Base-by-base conservation (phyloP, 2,888 invertebrate genomes). In the Tipula helvola region DNA sequence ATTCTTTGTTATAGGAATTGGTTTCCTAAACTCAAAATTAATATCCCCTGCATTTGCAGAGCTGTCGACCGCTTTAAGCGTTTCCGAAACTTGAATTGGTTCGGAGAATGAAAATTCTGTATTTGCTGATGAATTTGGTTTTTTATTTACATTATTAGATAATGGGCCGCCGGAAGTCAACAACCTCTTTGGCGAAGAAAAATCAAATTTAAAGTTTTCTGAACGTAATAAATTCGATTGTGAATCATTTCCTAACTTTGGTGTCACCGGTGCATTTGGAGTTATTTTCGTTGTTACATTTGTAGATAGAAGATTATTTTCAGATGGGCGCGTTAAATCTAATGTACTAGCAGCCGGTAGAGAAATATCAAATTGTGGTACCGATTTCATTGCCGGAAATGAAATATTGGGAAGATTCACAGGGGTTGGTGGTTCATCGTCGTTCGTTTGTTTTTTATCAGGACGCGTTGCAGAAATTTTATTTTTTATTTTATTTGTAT, bases 21-120 rank as follows among this genome's bases (percentile, higher is more conserved):
- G 94, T 87, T 92, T 92, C 88, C 93, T 93, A 88, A 94, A 94
- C 88, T 92, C 93, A 87, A 93, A 94, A 88, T 92, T 92, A 28
- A 71, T 28, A 88, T 93, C 93, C 18, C 92, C 91, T 3, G 93
- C 91, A 87, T 91, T 90, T 87, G 91, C 91, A 85, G 92, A 92
- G 3, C 90, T 88, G 57, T 91, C 90, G 86, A 91, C 83, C 3
- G 12, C 28, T 28, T 71, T 71, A 71, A 28, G 10, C 71, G 71
- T 28, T 83, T 44, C 90, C 4, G 91, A 90, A 28, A 93, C 89
- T 42, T 92, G 91, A 36, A 93, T 89, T 0, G 94, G 94, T 87
- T 92, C 91, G 16, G 93, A 91, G 89, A 93, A 93, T 87, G 89
- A 90, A 88, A 90, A 93, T 28, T 71, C 28, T 10, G 28, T 5